These are phyloP conservation scores for Phengaris alcon DNA, from an alignment of 2,888 invertebrate genomes.

Conservation along the genomic window DNA sequence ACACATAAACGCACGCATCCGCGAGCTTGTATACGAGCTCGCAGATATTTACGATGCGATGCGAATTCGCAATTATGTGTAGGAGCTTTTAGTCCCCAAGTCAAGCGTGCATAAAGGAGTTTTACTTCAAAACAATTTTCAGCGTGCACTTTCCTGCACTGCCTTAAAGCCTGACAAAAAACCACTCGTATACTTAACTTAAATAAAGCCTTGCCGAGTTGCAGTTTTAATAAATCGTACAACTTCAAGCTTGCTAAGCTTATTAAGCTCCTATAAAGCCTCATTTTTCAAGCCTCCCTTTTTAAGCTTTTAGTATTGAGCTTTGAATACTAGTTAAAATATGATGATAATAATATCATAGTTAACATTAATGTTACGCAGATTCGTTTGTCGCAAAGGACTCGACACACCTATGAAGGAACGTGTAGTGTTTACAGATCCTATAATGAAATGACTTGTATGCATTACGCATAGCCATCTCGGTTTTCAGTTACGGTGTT, in stretches of 20 bases:
- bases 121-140: no score
- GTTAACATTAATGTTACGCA: slow-evolving; percentile 8
- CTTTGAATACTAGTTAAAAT: neutral
- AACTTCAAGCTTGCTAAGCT: neutral
- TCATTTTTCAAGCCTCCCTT: no score
- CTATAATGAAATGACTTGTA: slow-evolving; percentile 6
- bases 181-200: neutral
- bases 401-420: neutral
- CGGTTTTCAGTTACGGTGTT: neutral
- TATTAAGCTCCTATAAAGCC: neutral
- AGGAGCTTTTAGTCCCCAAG: no score
- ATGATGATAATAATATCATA: neutral
- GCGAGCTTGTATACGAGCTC: no score
- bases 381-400: neutral
- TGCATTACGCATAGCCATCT: slow-evolving; percentile 6
- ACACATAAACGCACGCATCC: no score
- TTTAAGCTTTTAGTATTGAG: neutral
- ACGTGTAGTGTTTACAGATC: slow-evolving; percentile 6
- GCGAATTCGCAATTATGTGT: no score
- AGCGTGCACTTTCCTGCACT: no score
- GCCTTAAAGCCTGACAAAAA: no score
- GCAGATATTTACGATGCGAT: no score
- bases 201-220: neutral
- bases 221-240: neutral
- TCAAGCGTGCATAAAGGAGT: no score